These are phyloP conservation scores for Tipula lateralis DNA, from an alignment of 2,888 invertebrate species.

Conservation along the genomic window DNA sequence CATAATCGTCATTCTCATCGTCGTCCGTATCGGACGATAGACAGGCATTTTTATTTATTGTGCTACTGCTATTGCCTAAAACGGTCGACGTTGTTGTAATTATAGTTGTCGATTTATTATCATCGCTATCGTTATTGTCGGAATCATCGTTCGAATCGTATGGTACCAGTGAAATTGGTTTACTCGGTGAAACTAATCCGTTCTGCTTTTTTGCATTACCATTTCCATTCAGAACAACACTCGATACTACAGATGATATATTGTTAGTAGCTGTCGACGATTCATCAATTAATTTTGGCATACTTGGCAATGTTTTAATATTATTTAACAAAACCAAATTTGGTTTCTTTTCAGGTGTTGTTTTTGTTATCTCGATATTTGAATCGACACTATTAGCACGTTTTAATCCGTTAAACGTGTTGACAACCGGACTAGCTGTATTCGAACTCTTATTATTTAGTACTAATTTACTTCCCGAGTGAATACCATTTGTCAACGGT, in stretches of 20 bases:
- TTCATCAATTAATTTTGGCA: conserved; percentile 41
- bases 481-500: not conserved
- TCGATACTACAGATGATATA: not conserved
- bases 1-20: conserved; percentile 30
- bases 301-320: conserved; percentile 45
- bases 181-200: conserved; percentile 35
- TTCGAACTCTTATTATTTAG: not conserved
- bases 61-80: conserved; percentile 29
- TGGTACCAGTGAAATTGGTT: conserved; percentile 52
- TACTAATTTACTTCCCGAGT: conserved; percentile 12
- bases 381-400: not conserved
- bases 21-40: conserved; percentile 37
- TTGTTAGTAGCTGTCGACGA: not conserved
- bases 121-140: conserved; percentile 44
- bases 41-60: conserved; percentile 33
- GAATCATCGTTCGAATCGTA: conserved; percentile 58
- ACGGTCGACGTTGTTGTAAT: not conserved
- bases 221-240: not conserved
- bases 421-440: not conserved
- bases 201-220: not conserved
- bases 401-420: not conserved
- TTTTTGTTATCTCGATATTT: not conserved
- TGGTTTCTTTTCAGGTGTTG: not conserved
- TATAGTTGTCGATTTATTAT: conserved; percentile 30
- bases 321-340: not conserved